Conservation (phyloP, 2,797 vertebrate genomes). For the Eidolon dupreanum region DNA sequence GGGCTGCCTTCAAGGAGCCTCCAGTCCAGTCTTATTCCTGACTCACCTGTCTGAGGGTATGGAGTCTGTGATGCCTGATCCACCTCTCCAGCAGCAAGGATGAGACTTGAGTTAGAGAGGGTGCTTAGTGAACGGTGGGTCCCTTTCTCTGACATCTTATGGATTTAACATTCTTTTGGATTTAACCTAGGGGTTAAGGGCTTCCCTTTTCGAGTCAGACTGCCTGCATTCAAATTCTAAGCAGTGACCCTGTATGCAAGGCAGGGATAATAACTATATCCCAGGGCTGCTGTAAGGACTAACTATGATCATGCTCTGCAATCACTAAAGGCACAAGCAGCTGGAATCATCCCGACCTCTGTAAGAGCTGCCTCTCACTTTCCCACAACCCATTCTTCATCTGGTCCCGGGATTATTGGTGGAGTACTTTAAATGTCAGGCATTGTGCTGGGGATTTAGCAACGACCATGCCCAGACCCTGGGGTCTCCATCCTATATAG, state of each 20-base stretch:
- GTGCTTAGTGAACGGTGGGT: not conserved
- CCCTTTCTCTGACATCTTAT: not conserved
- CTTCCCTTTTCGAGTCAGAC: not conserved
- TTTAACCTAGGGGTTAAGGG: not conserved
- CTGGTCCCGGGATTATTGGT: not conserved
- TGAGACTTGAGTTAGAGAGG: not conserved
- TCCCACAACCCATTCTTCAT: not conserved
- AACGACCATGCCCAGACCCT: not conserved
- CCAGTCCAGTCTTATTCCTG: not conserved
- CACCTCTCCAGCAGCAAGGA: not conserved
- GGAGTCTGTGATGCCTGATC: not conserved
- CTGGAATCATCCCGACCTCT: accelerated
- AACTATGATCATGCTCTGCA: not conserved
- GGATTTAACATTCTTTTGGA: not conserved
- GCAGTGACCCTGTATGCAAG: not conserved
- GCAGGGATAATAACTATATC: not conserved
- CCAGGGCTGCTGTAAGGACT: not conserved
- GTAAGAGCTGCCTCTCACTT: not conserved
- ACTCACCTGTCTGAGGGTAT: not conserved
- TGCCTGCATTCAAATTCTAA: not conserved
- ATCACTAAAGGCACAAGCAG: too few relatives aligned
- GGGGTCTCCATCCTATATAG: not conserved
- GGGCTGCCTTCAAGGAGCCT: not conserved
- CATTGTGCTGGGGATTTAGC: not conserved
- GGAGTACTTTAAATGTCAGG: not conserved